Evolutionary conservation across 92 coral and sea anemone species (phyloP).

Genomic region (Diadumene lineata): DNA sequence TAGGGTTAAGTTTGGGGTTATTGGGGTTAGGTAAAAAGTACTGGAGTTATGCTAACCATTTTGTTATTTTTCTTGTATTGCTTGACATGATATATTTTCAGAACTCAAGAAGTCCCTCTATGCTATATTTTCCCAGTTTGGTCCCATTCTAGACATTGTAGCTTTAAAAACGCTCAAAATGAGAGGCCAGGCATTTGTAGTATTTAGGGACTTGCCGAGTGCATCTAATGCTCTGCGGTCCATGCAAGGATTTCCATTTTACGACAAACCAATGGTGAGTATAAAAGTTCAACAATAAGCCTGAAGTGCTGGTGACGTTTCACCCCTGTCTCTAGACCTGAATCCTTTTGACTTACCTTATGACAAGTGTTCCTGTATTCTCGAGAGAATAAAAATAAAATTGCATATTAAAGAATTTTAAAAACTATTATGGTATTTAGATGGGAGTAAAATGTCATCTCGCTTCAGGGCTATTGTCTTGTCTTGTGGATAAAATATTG

Average conservation of each 20-base stretch:
- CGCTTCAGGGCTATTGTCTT: too few species aligned
- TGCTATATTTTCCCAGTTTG: conserved; percentile 99
- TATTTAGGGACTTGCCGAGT: conserved; percentile 87
- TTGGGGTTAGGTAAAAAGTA: too few species aligned
- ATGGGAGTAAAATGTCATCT: too few species aligned
- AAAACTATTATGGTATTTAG: too few species aligned
- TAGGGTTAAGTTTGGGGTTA: too few species aligned
- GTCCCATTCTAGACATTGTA: conserved; percentile 96
- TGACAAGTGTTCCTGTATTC: too few species aligned
- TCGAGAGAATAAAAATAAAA: too few species aligned
- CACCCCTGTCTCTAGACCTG: too few species aligned
- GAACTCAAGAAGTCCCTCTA: conserved; percentile 96
- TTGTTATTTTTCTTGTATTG: background rate
- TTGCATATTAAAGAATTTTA: too few species aligned
- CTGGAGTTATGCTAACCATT: background rate
- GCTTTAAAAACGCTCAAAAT: conserved; percentile 96
- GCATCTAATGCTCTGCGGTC: conserved; percentile 98
- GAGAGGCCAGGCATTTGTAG: conserved; percentile 99
- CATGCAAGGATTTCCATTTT: conserved; percentile 99
- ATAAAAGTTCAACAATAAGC: background rate
- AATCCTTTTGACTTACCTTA: too few species aligned
- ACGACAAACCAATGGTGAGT: conserved; percentile 99
- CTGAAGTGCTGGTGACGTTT: too few species aligned
- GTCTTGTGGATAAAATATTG: too few species aligned
- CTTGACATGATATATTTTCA: conserved; percentile 32